These are phyloP conservation scores for Sinocyclocheilus rhinocerous DNA, from an alignment of 2,113 vertebrate species.

Conservation along the genomic window DNA sequence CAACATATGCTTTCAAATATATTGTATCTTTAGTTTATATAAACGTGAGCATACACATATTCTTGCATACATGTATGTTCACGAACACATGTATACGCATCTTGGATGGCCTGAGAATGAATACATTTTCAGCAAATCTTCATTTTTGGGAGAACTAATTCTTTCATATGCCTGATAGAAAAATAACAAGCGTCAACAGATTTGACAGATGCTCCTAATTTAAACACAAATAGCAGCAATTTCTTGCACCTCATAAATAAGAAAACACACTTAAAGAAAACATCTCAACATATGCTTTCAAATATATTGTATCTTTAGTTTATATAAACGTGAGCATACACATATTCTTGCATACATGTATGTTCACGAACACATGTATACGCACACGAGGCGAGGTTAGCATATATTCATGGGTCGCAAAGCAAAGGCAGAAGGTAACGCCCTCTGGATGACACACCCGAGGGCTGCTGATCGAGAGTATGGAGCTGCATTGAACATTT, in stretches of 20 bases:
- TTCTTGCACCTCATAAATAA: slow-evolving; percentile 74
- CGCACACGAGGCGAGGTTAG: slow-evolving; percentile 67
- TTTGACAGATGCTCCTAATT: slow-evolving; percentile 68
- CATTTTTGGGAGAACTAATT: too few relatives aligned
- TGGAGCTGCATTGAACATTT: slow-evolving; percentile 51
- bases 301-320: slow-evolving; percentile 66
- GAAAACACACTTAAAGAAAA: slow-evolving; percentile 58
- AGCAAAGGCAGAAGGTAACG: slow-evolving; percentile 69
- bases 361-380: slow-evolving; percentile 66
- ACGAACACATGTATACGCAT: too few relatives aligned
- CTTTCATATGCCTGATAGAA: slow-evolving; percentile 27
- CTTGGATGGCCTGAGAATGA: too few relatives aligned
- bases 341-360: slow-evolving; percentile 72
- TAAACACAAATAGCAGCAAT: slow-evolving; percentile 81
- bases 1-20: too few relatives aligned
- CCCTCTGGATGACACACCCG: slow-evolving; percentile 33
- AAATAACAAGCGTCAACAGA: slow-evolving; percentile 68
- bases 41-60: too few relatives aligned
- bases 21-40: too few relatives aligned
- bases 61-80: too few relatives aligned
- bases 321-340: slow-evolving; percentile 69
- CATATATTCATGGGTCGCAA: slow-evolving; percentile 66
- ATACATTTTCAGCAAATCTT: too few relatives aligned
- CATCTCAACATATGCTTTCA: slow-evolving; percentile 59
- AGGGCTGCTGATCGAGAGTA: slow-evolving; percentile 69